Evolutionary conservation across 2,113 vertebrate species (phyloP).

Genomic region (Procavia capensis): DNA sequence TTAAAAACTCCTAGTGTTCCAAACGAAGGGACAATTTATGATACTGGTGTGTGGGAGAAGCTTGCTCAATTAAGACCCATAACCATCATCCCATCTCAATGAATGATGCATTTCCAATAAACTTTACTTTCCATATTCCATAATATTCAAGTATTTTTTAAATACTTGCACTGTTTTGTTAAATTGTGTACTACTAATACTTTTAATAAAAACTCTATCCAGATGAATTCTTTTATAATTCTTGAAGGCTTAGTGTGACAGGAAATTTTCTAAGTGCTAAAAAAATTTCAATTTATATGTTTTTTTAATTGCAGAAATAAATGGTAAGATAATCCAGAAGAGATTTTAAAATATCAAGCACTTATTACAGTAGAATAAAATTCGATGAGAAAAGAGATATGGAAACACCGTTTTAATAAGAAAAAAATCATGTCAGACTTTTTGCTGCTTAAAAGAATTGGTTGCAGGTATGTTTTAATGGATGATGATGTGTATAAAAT

Average conservation of each 20-base stretch:
- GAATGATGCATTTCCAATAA: not conserved
- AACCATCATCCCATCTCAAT: not conserved
- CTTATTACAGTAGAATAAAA: conserved; percentile 42
- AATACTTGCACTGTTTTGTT: conserved; percentile 37
- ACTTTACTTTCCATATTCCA: conserved; percentile 51
- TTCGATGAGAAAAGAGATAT: not conserved
- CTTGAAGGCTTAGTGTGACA: not conserved
- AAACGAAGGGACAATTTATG: not conserved
- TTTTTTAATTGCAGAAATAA: conserved; percentile 4
- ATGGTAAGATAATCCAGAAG: conserved; percentile 11
- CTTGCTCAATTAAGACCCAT: not conserved
- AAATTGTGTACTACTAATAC: not conserved
- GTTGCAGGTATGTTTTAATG: conserved; percentile 28
- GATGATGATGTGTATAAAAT: conserved; percentile 55
- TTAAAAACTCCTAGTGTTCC: not conserved
- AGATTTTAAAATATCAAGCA: conserved; percentile 42
- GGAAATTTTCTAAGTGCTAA: conserved; percentile 16
- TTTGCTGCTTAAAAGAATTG: conserved; percentile 10
- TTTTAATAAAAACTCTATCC: not conserved
- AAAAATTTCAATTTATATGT: not conserved
- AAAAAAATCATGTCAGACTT: conserved; percentile 45
- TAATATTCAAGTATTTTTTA: conserved; percentile 41
- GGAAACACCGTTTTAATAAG: not conserved
- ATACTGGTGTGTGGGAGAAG: not conserved
- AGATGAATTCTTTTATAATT: not conserved